phyloP scores from a whole-genome alignment of 2,797 vertebrate species.

The Phaenicophaeus curvirostris region DNA sequence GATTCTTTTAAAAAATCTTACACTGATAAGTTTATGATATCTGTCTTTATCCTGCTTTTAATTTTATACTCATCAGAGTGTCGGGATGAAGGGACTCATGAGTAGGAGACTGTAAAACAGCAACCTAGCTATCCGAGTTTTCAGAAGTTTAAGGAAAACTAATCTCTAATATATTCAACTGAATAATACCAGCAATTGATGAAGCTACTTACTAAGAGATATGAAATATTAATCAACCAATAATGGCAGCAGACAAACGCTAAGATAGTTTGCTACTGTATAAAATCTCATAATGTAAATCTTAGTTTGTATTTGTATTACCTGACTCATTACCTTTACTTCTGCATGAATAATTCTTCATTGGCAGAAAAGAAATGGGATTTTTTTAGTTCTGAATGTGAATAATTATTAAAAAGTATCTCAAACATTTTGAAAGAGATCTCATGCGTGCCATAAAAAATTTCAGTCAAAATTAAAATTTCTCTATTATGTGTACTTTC shows the following conservation, averaged over 20 bases:
- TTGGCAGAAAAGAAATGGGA: neutral
- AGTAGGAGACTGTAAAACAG: neutral
- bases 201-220: neutral
- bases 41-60: neutral
- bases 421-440: neutral
- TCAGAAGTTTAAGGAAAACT: neutral
- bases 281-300: neutral
- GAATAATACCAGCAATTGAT: neutral
- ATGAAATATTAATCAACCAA: neutral
- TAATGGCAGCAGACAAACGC: neutral
- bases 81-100: neutral
- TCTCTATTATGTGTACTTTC: neutral
- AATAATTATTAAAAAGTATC: neutral
- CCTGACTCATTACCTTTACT: neutral
- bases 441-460: neutral
- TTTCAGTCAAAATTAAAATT: neutral
- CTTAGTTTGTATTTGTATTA: neutral
- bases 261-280: neutral
- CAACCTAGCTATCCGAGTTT: neutral
- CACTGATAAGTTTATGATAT: neutral
- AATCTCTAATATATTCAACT: neutral
- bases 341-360: neutral
- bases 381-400: neutral
- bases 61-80: neutral
- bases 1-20: neutral